phyloP scores from a whole-genome alignment of 2,113 vertebrate species.

The Dendrocopos noguchii region DNA sequence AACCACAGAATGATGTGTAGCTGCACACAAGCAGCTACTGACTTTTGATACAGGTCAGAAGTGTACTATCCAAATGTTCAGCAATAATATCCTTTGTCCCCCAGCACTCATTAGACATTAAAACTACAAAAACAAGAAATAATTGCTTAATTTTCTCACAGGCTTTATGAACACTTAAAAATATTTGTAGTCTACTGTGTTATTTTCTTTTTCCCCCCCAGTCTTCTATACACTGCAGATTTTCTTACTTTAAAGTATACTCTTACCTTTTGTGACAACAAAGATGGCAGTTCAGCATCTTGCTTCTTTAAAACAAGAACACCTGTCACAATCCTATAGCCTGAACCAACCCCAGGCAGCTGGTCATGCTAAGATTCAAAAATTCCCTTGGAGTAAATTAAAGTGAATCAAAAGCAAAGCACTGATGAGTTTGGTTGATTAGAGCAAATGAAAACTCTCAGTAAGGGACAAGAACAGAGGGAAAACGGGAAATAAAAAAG shows the following conservation, averaged over 20 bases:
- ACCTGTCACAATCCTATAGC: too few species aligned
- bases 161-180: background rate
- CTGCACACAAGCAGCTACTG: background rate
- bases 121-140: background rate
- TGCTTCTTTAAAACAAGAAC: background rate
- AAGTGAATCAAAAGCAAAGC: too few species aligned
- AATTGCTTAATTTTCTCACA: background rate
- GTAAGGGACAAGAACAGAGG: too few species aligned
- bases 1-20: background rate
- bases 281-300: background rate
- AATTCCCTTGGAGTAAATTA: too few species aligned
- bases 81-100: background rate
- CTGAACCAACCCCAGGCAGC: too few species aligned
- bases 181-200: too few species aligned
- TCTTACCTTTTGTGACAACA: background rate
- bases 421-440: too few species aligned
- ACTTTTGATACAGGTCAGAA: background rate
- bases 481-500: too few species aligned
- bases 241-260: background rate
- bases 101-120: background rate
- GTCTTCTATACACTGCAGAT: background rate
- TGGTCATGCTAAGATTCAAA: too few species aligned
- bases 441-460: too few species aligned
- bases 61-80: background rate
- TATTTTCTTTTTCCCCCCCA: background rate